Evolutionary conservation across 2,888 invertebrate species (phyloP).

Genomic region (Lithophane leautieri): DNA sequence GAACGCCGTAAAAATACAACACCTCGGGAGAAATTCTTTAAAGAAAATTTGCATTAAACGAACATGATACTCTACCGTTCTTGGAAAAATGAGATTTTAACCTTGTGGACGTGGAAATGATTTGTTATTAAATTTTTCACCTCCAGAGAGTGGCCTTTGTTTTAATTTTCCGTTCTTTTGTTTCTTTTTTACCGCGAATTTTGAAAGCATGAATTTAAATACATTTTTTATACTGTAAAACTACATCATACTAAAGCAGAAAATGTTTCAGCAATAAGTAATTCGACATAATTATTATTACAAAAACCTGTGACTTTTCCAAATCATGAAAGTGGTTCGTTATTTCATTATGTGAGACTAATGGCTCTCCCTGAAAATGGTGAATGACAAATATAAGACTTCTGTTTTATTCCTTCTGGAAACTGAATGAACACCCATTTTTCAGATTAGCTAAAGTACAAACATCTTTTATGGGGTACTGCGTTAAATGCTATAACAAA

Average conservation of each 20-base stretch:
- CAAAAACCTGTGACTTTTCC: neutral
- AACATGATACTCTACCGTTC: conserved; percentile 35
- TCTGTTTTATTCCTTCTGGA: too few relatives aligned
- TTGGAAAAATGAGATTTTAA: conserved; percentile 48
- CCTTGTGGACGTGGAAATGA: conserved; percentile 45
- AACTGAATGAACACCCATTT: too few relatives aligned
- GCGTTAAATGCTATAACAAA: too few relatives aligned
- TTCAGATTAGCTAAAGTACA: too few relatives aligned
- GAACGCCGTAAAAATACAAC: conserved; percentile 46
- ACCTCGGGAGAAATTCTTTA: conserved; percentile 39
- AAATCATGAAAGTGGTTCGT: neutral
- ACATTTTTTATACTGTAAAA: neutral
- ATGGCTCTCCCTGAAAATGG: too few relatives aligned
- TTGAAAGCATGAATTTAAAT: neutral
- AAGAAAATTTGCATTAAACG: conserved; percentile 54
- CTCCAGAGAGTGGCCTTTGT: conserved; percentile 2
- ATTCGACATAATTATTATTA: neutral
- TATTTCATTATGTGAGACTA: neutral
- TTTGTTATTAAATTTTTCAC: conserved; percentile 35
- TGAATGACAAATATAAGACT: too few relatives aligned
- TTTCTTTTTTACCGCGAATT: neutral
- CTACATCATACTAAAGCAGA: neutral
- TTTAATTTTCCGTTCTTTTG: conserved; percentile 5
- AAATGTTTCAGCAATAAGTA: neutral
- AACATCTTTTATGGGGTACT: too few relatives aligned